phyloP scores from a whole-genome alignment of 2,797 vertebrate genomes.

The Enteromius thamalakanensis region DNA sequence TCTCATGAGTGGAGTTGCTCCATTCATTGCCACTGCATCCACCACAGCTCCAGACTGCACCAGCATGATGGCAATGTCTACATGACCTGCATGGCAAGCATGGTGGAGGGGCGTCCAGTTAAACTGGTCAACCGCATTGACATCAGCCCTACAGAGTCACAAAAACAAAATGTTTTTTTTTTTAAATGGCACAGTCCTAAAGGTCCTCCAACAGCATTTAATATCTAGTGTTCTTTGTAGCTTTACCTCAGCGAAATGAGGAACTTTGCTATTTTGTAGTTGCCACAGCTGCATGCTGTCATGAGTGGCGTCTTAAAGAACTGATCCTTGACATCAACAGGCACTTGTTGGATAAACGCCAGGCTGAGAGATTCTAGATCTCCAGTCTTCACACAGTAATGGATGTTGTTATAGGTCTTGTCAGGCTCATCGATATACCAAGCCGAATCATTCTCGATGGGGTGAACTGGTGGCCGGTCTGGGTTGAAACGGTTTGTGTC shows the following conservation, averaged over 20 bases:
- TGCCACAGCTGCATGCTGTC: slow-evolving; percentile 78
- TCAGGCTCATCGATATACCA: slow-evolving; percentile 82
- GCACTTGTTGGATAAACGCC: slow-evolving; percentile 78
- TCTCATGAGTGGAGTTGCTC: slow-evolving; percentile 82
- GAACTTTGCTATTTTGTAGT: slow-evolving; percentile 74
- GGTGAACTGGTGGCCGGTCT: slow-evolving; percentile 75
- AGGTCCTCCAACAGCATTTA: neutral
- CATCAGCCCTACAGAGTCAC: slow-evolving; percentile 67
- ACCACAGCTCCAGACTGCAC: slow-evolving; percentile 75
- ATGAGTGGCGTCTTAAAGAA: slow-evolving; percentile 86
- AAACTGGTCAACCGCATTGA: slow-evolving; percentile 85
- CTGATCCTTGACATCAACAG: slow-evolving; percentile 79
- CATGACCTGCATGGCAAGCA: slow-evolving; percentile 82
- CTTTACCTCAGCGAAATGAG: slow-evolving; percentile 81
- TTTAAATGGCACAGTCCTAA: slow-evolving; percentile 4
- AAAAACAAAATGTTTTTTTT: neutral
- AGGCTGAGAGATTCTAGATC: slow-evolving; percentile 81
- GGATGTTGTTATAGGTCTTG: slow-evolving; percentile 75
- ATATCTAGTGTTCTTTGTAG: neutral
- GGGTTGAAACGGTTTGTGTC: slow-evolving; percentile 67
- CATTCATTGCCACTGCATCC: slow-evolving; percentile 75
- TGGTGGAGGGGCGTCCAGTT: slow-evolving; percentile 86
- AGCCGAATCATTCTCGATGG: slow-evolving; percentile 80
- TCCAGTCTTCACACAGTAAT: slow-evolving; percentile 76
- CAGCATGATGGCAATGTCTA: slow-evolving; percentile 76